Evolutionary conservation across 2,113 vertebrate genomes (phyloP), one percentile per base, ranked within the genome.

Genomic region (Chaetodon trifascialis): DNA sequence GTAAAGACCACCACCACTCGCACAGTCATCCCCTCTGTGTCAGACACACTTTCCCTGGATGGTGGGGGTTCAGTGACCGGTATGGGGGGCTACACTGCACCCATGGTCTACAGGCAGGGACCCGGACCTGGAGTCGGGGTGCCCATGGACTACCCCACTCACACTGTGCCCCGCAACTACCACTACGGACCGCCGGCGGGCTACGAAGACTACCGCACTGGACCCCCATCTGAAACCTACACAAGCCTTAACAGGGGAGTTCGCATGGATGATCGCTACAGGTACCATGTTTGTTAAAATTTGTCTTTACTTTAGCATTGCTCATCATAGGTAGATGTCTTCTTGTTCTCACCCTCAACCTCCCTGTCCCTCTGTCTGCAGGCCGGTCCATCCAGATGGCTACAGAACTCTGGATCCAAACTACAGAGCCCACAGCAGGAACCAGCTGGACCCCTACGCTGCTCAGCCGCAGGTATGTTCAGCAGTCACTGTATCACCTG

Each of bases 141-240:
- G 23, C 93, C 90, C 10, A 92, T 91, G 97, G 97, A 87, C 76
- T 98, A 97, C 80, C 96, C 97, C 87, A 97, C 96, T 0, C 94
- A 96, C 68, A 98, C 97, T 1, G 97, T 98, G 23, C 98, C 98
- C 46, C 96, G 97, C 36, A 97, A 98, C 93, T 98, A 99, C 91
- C 97, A 98, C 90, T 99, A 98, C 47, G 96, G 95, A 40, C 97
- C 97, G 30, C 89, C 89, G 4, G 94, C 25, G 11, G 94, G 88
- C 12, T 98, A 97, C 0, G 97, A 97, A 0, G 97, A 97, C 0
- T 96, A 95, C 74, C 89, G 90, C 0, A 5, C 68, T 0, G 92
- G 78, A 44, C 96, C 96, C 0, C 93, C 95, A 14, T 87, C 96
- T 0, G 97, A 98, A 51, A 86, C 91, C 85, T 99, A 98, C 0